phyloP scores from a whole-genome alignment of 2,113 vertebrate species.

The Colius striatus region DNA sequence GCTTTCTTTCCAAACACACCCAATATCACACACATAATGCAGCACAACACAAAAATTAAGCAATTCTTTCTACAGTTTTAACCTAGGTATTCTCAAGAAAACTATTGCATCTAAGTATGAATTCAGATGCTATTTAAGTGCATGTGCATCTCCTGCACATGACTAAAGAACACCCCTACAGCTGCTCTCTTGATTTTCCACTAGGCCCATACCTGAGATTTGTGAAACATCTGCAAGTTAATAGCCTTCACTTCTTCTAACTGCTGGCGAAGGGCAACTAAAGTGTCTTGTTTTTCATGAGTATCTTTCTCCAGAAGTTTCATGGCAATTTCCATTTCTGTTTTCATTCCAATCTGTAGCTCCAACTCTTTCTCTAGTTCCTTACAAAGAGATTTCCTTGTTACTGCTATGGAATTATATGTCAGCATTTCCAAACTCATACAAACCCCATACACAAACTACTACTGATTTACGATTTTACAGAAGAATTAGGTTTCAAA shows the following conservation, averaged over 20 bases:
- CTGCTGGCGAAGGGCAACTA: constrained; percentile 90
- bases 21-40: background rate
- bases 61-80: background rate
- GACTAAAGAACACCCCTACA: background rate
- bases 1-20: background rate
- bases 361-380: constrained; percentile 95
- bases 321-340: constrained; percentile 99
- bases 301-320: constrained; percentile 96
- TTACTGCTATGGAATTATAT: background rate
- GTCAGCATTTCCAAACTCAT: background rate
- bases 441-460: background rate
- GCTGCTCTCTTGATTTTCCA: background rate
- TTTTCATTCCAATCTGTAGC: constrained; percentile 93
- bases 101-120: background rate
- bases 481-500: background rate
- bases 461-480: background rate
- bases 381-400: constrained; percentile 71
- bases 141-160: background rate
- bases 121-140: background rate
- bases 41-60: background rate
- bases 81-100: background rate
- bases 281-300: constrained; percentile 94
- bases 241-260: constrained; percentile 96
- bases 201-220: constrained; percentile 83
- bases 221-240: constrained; percentile 97